These are phyloP conservation scores for Ormia ochracea DNA, from an alignment of 2,888 invertebrate genomes.

Conservation along the genomic window DNA sequence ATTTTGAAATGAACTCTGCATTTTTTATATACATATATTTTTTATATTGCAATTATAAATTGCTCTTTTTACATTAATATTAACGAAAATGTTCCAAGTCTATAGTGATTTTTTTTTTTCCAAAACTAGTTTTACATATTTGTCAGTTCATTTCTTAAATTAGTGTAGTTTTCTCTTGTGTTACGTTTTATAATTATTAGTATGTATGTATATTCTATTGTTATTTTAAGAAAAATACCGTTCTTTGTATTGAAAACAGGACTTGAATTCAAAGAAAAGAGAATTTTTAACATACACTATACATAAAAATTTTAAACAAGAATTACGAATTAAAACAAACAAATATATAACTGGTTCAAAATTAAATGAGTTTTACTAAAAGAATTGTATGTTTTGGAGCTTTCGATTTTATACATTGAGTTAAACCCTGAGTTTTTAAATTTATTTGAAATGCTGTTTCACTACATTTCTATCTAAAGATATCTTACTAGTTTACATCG, in stretches of 20 bases:
- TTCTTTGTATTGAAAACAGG: slow-evolving; percentile 51
- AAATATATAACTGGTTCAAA: slow-evolving; percentile 12
- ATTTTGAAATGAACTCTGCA: slow-evolving; percentile 6
- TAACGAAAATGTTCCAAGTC: slow-evolving; percentile 7
- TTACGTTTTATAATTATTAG: slow-evolving; percentile 45
- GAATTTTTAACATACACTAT: slow-evolving; percentile 27
- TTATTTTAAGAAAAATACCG: slow-evolving; percentile 48
- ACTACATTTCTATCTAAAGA: too few relatives aligned
- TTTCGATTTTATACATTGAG: neutral
- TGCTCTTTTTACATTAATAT: slow-evolving; percentile 28
- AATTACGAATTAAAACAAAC: neutral
- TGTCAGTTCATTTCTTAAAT: slow-evolving; percentile 20
- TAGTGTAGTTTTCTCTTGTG: slow-evolving; percentile 34
- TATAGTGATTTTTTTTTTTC: slow-evolving; percentile 16
- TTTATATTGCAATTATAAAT: slow-evolving; percentile 40
- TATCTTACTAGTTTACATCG: too few relatives aligned
- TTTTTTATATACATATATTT: slow-evolving; percentile 21
- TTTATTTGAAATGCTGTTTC: too few relatives aligned
- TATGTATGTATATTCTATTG: slow-evolving; percentile 43
- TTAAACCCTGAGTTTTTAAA: too few relatives aligned
- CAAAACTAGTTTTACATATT: slow-evolving; percentile 5
- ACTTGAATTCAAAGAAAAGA: slow-evolving; percentile 34
- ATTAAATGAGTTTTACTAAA: slow-evolving; percentile 12
- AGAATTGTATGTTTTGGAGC: neutral
- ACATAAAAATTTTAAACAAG: slow-evolving; percentile 16